Conservation (phyloP, 2,113 vertebrate genomes). For the Scytalopus superciliaris region DNA sequence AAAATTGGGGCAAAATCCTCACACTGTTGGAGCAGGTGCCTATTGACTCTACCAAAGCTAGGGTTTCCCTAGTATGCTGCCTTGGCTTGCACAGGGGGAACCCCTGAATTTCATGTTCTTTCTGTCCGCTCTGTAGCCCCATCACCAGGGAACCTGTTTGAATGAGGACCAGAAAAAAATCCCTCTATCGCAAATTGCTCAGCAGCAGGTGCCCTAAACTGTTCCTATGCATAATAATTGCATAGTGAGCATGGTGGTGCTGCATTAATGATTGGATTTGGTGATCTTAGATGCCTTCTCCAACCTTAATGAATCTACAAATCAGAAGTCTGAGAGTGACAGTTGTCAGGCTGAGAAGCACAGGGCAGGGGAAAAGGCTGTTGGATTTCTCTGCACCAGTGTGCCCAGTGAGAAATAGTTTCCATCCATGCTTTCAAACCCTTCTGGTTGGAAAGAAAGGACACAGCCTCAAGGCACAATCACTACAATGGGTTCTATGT, state of each 20-base stretch:
- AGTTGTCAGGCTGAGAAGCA: not conserved
- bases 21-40: not conserved
- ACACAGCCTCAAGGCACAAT: not conserved
- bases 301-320: not conserved
- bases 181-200: not conserved
- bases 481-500: slow-evolving; percentile 25
- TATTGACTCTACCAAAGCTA: not conserved
- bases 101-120: not conserved
- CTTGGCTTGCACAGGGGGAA: accelerated
- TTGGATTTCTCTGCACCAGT: not conserved
- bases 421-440: slow-evolving; percentile 11
- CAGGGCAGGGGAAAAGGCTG: not conserved
- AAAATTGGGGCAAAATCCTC: not conserved
- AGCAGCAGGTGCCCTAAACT: not conserved
- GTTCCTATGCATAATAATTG: not conserved
- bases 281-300: not conserved
- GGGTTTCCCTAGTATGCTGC: not conserved
- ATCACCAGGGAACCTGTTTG: not conserved
- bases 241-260: not conserved
- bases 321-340: not conserved
- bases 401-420: slow-evolving; percentile 25
- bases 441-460: slow-evolving; percentile 32
- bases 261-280: not conserved
- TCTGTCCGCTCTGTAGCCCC: not conserved
- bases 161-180: not conserved